Evolutionary conservation across 2,113 vertebrate genomes (phyloP).

Genomic region (Dasyurus viverrinus): DNA sequence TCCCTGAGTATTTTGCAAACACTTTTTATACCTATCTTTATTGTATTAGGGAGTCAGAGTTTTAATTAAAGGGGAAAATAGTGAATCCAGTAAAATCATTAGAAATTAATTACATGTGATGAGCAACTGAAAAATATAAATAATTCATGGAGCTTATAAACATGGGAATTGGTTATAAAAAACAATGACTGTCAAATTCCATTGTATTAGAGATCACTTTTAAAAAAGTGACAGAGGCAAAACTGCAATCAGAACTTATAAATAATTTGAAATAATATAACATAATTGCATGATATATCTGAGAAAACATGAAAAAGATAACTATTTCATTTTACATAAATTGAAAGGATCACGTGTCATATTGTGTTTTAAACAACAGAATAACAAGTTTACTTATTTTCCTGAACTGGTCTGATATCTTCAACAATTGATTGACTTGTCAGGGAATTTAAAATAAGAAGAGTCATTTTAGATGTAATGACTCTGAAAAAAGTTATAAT

Average conservation of each 20-base stretch:
- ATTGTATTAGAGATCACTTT: slow-evolving; percentile 60
- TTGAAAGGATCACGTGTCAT: slow-evolving; percentile 35
- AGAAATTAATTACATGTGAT: slow-evolving; percentile 47
- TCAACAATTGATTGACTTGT: background rate
- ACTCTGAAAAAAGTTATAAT: background rate
- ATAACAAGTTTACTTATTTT: background rate
- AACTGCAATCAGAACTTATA: slow-evolving; percentile 49
- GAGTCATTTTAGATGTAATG: background rate
- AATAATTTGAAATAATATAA: slow-evolving; percentile 61
- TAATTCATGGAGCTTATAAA: slow-evolving; percentile 57
- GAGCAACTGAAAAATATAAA: slow-evolving; percentile 71
- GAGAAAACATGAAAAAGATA: slow-evolving; percentile 48
- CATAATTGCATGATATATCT: slow-evolving; percentile 42
- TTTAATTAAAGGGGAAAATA: slow-evolving; percentile 56
- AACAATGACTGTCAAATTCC: slow-evolving; percentile 67
- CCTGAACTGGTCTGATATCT: background rate
- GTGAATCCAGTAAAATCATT: slow-evolving; percentile 52
- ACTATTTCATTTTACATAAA: slow-evolving; percentile 54
- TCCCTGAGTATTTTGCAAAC: slow-evolving; percentile 2
- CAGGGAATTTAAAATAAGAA: background rate
- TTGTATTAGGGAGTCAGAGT: slow-evolving; percentile 36
- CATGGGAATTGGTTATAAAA: slow-evolving; percentile 74
- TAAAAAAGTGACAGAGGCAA: slow-evolving; percentile 33
- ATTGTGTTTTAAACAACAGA: slow-evolving; percentile 11
- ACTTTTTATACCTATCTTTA: background rate